Evolutionary conservation across 2,888 invertebrate species (phyloP), one percentile per base, ranked within the genome.

Genomic region (Lasioglossum lativentre): DNA sequence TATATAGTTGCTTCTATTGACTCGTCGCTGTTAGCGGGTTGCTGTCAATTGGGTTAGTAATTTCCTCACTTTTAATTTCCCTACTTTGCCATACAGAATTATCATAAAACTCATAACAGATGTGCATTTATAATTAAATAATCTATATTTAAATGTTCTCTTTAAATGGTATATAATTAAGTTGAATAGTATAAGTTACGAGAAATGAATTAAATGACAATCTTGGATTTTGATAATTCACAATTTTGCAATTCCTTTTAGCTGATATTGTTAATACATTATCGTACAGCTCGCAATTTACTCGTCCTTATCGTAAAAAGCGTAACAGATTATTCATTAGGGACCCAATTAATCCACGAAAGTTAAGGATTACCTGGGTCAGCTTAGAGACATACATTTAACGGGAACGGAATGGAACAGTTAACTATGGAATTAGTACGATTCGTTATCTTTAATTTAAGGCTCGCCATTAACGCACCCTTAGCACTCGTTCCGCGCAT

Each of bases 401-500:
- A 16, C 12, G 38, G 8, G 14, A 70, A 42, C 1, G 2, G 23
- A 16, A 34, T 4, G 16, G 38, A n/a, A 5, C 30, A 23, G 10
- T 30, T n/a, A 8, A 19, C n/a, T 30, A 10, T 27, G 38, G 45
- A 72, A 70, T 77, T 56, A 83, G 30, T 74, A 56, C 76, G 77
- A 81, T 42, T 77, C 59, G 34, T 59, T 77, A 73, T 82, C 78
- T 72, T 52, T 59, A 70, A 75, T 68, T 78, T 71, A 75, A 71
- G 6, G 27, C 34, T 27, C 16, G 27, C 68, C n/a, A 80, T 83
- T 78, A 84, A 85, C 70, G 74, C 74, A 68, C 52, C 71, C 72
- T 47, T 42, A 63, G 38, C 23, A 42, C 66, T 63, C 74, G 14
- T 45, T 52, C 8, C 56, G 47, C 27, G 78, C 74, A 74, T 80